Base-by-base conservation (phyloP, 2,113 vertebrate species). In the Anolis carolinensis region DNA sequence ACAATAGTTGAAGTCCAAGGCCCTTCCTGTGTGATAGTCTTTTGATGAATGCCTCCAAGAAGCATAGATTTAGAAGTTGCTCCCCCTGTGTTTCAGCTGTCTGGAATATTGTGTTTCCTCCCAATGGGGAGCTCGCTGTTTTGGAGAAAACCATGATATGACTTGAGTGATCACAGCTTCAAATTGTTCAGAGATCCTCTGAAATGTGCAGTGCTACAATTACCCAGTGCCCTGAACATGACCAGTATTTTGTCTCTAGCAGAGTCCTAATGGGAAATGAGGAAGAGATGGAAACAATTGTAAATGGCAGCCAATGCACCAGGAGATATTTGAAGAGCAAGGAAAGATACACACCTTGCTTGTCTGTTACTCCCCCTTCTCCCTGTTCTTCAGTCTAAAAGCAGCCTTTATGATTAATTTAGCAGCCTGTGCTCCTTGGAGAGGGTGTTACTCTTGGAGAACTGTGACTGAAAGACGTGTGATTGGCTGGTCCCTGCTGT, bases 361-460 rank as follows among this genome's bases (percentile, higher is more conserved):
- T 77, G 25, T 85, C 81, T 90, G 75, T 52, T 7, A 16, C 55
- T 30, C 55, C 44, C 70, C 0, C 0, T 71, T 86, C 11, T 27
- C 65, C 65, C 65, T n/a, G 65, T 59, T 59, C 62, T 84, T 7
- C 74, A 14, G 27, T 75, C 62, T 82, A 77, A 86, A 90, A 65
- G 21, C 71, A 34, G 36, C 63, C 21, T 83, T 77, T 88, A 9
- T 90, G 82, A 88, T 89, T 90, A 90, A 93, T 93, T 90, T 89
- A 91, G 80, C 67, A 89, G 82, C 70, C 84, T 71, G 7, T 67
- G 5, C 59, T 90, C 52, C 86, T 89, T 82, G 55, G 83, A 86
- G 86, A 70, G 81, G 80, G 25, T 3, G 1, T 82, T 87, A 79
- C 67, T 84, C 0, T 0, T 86, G 50, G 8, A 75, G 82, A 55